phyloP scores from a whole-genome alignment of 2,888 invertebrate species.

The Eustalomyia histrio region DNA sequence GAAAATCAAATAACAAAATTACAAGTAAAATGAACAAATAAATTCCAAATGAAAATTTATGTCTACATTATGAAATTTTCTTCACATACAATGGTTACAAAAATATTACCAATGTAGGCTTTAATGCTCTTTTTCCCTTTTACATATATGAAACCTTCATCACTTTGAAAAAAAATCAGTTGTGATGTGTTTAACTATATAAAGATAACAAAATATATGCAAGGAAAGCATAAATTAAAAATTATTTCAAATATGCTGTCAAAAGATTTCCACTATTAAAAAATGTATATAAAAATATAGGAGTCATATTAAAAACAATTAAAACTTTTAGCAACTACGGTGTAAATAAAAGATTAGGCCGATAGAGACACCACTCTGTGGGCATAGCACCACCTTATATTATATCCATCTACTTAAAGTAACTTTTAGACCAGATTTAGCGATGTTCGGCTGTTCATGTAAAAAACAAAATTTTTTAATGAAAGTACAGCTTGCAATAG shows the following conservation, averaged over 20 bases:
- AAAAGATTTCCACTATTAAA: not conserved
- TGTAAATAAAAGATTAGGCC: too few species aligned
- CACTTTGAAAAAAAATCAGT: not conserved
- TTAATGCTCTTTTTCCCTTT: slow-evolving; percentile 3
- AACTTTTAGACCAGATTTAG: too few species aligned
- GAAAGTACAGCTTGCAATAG: too few species aligned
- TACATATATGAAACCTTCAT: not conserved
- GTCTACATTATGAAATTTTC: slow-evolving; percentile 77
- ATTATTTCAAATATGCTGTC: not conserved
- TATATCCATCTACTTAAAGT: too few species aligned
- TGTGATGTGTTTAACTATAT: not conserved
- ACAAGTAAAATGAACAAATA: slow-evolving; percentile 57
- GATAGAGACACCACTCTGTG: too few species aligned
- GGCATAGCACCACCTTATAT: too few species aligned
- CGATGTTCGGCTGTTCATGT: too few species aligned
- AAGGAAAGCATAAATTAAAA: not conserved
- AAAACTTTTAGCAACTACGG: too few species aligned
- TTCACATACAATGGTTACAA: not conserved
- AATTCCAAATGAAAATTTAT: slow-evolving; percentile 78
- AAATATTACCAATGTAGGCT: slow-evolving; percentile 16
- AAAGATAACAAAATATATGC: not conserved
- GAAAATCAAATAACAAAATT: slow-evolving; percentile 35
- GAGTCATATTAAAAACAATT: too few species aligned
- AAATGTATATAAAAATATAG: too few species aligned
- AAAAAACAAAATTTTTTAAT: too few species aligned